These are phyloP conservation scores for Drosophila percnosoma DNA, from an alignment of 2,888 invertebrate genomes.

Conservation along the genomic window DNA sequence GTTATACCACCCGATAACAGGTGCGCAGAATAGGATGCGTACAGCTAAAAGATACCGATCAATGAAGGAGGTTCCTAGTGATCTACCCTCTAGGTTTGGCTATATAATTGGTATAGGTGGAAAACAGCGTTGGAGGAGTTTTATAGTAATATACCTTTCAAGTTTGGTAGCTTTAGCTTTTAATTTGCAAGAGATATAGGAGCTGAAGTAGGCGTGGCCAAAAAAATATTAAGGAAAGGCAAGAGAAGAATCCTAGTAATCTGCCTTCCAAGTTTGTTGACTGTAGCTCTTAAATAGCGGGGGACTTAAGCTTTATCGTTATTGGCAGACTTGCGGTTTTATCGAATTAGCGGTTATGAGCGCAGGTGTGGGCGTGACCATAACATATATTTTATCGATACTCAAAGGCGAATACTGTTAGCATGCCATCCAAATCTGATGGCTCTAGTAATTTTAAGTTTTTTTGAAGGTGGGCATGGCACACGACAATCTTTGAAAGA, in stretches of 20 bases:
- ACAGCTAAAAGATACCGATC: background rate
- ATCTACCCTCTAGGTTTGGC: too few species aligned
- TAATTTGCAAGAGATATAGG: too few species aligned
- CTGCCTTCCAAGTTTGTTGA: background rate
- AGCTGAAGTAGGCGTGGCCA: too few species aligned
- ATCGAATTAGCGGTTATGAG: background rate
- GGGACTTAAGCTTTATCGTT: background rate
- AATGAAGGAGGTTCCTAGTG: background rate
- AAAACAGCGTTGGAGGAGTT: too few species aligned
- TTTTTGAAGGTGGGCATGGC: too few species aligned
- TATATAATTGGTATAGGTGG: too few species aligned
- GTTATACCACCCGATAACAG: background rate
- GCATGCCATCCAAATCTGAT: background rate
- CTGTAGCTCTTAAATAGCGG: too few species aligned
- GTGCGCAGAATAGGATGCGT: background rate
- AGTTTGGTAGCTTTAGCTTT: too few species aligned
- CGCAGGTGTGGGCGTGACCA: too few species aligned
- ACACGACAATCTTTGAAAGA: too few species aligned
- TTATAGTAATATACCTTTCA: background rate
- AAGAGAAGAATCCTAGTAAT: background rate
- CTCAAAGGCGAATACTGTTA: background rate
- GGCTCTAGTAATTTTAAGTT: background rate
- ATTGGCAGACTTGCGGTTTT: background rate
- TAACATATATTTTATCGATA: background rate
- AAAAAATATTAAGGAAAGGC: too few species aligned